These are phyloP conservation scores for Seriola aureovittata DNA, from an alignment of 2,113 vertebrate genomes.

Conservation along the genomic window DNA sequence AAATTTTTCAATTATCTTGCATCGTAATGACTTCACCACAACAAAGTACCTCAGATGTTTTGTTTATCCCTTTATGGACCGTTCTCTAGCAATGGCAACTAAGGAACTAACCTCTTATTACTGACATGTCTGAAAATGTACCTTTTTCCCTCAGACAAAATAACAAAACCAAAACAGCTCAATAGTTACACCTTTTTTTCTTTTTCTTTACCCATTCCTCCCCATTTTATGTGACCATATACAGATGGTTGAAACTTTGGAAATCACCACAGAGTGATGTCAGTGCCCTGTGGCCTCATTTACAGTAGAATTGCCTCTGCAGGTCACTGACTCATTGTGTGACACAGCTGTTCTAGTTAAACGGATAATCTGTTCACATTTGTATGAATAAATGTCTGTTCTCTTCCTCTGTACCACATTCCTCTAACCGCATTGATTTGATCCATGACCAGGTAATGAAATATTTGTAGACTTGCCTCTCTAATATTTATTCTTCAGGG, in stretches of 20 bases:
- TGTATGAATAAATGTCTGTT: slow-evolving; percentile 22
- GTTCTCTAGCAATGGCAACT: neutral
- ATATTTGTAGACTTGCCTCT: neutral
- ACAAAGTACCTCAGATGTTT: slow-evolving; percentile 12
- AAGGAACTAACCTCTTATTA: neutral
- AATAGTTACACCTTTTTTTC: neutral
- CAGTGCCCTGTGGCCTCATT: slow-evolving; percentile 35
- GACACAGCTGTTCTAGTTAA: slow-evolving; percentile 22
- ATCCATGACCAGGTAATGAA: neutral
- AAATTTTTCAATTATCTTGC: slow-evolving; percentile 3
- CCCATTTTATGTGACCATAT: slow-evolving; percentile 7
- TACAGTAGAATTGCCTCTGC: slow-evolving; percentile 23
- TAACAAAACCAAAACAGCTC: neutral
- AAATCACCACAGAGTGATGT: slow-evolving; percentile 53
- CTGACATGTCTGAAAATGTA: neutral
- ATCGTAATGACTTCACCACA: neutral
- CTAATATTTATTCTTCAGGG: neutral
- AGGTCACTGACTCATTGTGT: slow-evolving; percentile 34
- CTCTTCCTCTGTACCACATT: neutral
- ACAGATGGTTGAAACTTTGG: slow-evolving; percentile 14
- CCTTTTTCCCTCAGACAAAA: neutral
- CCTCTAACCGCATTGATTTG: neutral
- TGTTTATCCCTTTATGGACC: neutral
- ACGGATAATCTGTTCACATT: slow-evolving; percentile 36
- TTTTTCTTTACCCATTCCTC: neutral